phyloP scores from a whole-genome alignment of 2,113 vertebrate genomes.

The Spheniscus mendiculus region DNA sequence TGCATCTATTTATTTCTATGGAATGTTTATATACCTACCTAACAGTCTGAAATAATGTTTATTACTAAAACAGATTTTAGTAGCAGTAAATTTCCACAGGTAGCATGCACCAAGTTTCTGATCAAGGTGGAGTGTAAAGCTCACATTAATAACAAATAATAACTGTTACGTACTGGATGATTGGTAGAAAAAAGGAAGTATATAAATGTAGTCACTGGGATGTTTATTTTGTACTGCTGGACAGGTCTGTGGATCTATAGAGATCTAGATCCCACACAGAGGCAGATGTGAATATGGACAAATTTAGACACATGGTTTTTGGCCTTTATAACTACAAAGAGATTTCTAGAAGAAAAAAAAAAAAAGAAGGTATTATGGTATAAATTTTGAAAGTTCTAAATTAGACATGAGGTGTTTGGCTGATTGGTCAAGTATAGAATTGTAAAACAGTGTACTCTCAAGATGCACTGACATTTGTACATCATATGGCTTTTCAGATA shows the following conservation, averaged over 20 bases:
- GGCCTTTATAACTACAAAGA: background rate
- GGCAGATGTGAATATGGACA: background rate
- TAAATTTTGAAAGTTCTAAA: background rate
- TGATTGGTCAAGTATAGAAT: background rate
- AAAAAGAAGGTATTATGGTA: background rate
- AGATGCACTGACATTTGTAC: background rate
- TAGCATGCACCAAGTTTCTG: background rate
- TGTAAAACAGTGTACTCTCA: background rate
- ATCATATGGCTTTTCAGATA: background rate
- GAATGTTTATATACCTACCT: background rate
- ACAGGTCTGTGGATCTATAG: background rate
- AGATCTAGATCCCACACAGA: background rate
- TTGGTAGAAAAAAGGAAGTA: background rate
- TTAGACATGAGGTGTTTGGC: background rate
- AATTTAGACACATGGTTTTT: background rate
- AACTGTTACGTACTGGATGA: background rate
- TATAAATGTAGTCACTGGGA: background rate
- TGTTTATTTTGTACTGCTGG: background rate
- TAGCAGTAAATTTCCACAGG: slow-evolving; percentile 8
- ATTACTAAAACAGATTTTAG: background rate
- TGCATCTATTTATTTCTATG: background rate
- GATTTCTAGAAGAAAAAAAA: background rate
- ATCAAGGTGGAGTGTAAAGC: slow-evolving; percentile 2
- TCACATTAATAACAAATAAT: background rate
- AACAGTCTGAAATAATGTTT: background rate